phyloP scores from a whole-genome alignment of 2,113 vertebrate species.

The Hyperopisus bebe region DNA sequence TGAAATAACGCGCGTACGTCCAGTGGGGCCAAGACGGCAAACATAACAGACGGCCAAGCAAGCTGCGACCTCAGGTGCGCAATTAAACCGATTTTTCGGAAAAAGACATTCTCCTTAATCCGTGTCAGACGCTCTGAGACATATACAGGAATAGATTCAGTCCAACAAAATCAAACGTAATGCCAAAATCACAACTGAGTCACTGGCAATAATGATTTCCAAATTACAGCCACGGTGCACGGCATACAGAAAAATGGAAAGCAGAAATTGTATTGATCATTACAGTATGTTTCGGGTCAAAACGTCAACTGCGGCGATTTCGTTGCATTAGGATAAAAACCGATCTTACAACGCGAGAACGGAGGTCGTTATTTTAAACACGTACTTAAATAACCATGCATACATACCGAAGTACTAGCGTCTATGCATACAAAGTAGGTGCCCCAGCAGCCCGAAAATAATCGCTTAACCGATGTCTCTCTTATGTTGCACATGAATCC shows the following conservation, averaged over 20 bases:
- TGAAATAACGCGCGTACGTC: neutral
- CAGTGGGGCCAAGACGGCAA: neutral
- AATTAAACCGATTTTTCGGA: neutral
- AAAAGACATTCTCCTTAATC: neutral
- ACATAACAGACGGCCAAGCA: neutral
- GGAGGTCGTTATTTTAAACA: neutral
- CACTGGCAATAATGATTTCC: neutral
- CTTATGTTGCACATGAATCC: neutral
- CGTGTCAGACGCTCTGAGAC: neutral
- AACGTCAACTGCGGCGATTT: neutral
- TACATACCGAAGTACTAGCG: neutral
- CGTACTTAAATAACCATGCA: neutral
- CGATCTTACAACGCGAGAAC: neutral
- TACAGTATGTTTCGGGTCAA: neutral
- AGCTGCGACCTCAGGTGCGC: neutral
- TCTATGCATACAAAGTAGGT: neutral
- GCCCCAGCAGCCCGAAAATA: neutral
- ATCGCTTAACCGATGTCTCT: neutral
- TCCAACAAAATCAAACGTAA: neutral
- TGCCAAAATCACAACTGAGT: constrained; percentile 2
- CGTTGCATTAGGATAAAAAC: neutral
- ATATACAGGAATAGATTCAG: neutral
- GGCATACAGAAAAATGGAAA: neutral
- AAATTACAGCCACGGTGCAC: neutral
- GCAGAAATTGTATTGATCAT: neutral